phyloP scores from a whole-genome alignment of 1,140 invertebrate genomes.

The Antheraea pernyi region DNA sequence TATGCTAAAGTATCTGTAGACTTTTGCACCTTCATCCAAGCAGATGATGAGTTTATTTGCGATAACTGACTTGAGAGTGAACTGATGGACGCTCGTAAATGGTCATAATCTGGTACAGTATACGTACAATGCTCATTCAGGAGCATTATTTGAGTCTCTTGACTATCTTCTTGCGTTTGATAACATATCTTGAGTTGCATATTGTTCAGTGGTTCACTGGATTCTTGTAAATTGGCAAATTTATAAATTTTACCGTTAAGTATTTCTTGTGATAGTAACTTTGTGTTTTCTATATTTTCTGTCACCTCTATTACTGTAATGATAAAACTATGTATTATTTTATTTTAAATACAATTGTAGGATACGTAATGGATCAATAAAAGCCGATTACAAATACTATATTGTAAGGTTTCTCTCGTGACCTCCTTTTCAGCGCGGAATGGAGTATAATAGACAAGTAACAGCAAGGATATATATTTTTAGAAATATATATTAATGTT shows the following conservation, averaged over 20 bases:
- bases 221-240: slow-evolving; percentile 49
- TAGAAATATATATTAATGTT: too few species aligned
- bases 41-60: slow-evolving; percentile 50
- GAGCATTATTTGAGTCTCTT: slow-evolving; percentile 60
- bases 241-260: slow-evolving; percentile 70
- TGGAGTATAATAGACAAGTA: too few species aligned
- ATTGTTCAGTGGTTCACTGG: slow-evolving; percentile 39
- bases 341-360: background rate
- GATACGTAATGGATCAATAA: too few species aligned
- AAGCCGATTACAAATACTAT: too few species aligned
- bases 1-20: slow-evolving; percentile 33
- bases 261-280: slow-evolving; percentile 54
- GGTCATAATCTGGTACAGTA: slow-evolving; percentile 49
- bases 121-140: slow-evolving; percentile 60
- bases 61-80: slow-evolving; percentile 52
- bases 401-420: too few species aligned
- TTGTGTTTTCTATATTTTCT: slow-evolving; percentile 66
- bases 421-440: too few species aligned
- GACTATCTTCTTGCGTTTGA: slow-evolving; percentile 47
- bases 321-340: background rate
- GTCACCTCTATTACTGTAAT: slow-evolving; percentile 78
- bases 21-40: slow-evolving; percentile 69
- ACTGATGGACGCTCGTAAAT: slow-evolving; percentile 41
- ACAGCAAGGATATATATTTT: too few species aligned
- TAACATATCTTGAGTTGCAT: slow-evolving; percentile 64